These are phyloP conservation scores for Tortrix viridana DNA, from an alignment of 2,888 invertebrate species.

Conservation along the genomic window DNA sequence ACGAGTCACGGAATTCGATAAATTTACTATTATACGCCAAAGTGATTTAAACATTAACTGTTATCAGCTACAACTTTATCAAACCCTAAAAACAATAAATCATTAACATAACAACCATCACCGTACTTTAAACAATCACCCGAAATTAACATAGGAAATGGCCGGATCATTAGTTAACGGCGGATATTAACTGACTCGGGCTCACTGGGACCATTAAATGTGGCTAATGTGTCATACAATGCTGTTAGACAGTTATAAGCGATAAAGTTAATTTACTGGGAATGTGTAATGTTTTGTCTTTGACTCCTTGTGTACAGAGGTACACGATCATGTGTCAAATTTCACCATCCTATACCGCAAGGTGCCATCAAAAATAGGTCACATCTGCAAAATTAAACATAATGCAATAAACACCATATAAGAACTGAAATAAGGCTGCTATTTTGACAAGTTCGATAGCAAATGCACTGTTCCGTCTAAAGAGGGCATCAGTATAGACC, in stretches of 20 bases:
- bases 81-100: constrained; percentile 1
- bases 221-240: constrained; percentile 2
- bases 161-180: constrained; percentile 12
- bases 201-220: constrained; percentile 4
- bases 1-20: too few species aligned
- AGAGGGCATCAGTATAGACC: constrained; percentile 21
- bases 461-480: not conserved
- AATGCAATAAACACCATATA: too few species aligned
- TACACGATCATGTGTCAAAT: too few species aligned
- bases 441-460: not conserved
- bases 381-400: too few species aligned
- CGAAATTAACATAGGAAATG: constrained; percentile 42
- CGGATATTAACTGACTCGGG: not conserved
- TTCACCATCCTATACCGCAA: constrained; percentile 26
- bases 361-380: too few species aligned
- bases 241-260: not conserved
- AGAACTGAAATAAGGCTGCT: too few species aligned
- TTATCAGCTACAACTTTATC: too few species aligned
- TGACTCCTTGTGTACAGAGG: too few species aligned
- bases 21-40: too few species aligned
- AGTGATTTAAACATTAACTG: too few species aligned
- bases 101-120: not conserved
- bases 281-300: not conserved
- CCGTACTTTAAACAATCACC: constrained; percentile 10
- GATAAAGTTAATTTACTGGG: not conserved